phyloP scores from a whole-genome alignment of 2,113 vertebrate genomes.

The Crypturellus undulatus region DNA sequence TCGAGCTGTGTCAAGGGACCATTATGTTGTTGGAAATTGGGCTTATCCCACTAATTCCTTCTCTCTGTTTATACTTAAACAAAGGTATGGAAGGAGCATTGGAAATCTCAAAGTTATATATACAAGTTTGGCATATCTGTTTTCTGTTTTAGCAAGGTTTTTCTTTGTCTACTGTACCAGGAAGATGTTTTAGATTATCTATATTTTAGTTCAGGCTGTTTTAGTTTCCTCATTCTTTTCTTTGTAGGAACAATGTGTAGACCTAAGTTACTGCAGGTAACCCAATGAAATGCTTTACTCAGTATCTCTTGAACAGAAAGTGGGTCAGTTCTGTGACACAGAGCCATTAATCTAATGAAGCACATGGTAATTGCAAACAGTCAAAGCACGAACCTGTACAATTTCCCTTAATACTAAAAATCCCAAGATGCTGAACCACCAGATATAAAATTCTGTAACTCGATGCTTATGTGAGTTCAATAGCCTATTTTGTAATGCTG shows the following conservation, averaged over 20 bases:
- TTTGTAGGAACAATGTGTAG: not conserved
- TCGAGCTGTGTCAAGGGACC: no score
- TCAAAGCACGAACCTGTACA: not conserved
- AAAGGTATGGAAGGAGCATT: not conserved
- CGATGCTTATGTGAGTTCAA: slow-evolving; percentile 24
- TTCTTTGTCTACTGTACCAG: not conserved
- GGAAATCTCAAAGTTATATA: not conserved
- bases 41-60: not conserved
- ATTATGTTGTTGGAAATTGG: no score
- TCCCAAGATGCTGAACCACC: not conserved
- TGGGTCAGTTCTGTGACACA: not conserved
- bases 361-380: not conserved
- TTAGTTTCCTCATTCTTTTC: not conserved
- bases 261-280: not conserved
- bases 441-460: not conserved
- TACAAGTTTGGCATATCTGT: not conserved
- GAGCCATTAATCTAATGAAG: slow-evolving; percentile 30
- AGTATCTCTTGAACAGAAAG: not conserved
- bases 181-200: not conserved
- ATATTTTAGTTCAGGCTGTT: not conserved
- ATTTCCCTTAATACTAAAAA: not conserved
- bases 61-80: not conserved
- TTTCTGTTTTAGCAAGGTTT: not conserved
- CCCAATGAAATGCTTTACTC: not conserved
- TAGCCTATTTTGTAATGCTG: slow-evolving; percentile 34